Conservation (phyloP, 2,113 vertebrate genomes). For the Peromyscus maniculatus region DNA sequence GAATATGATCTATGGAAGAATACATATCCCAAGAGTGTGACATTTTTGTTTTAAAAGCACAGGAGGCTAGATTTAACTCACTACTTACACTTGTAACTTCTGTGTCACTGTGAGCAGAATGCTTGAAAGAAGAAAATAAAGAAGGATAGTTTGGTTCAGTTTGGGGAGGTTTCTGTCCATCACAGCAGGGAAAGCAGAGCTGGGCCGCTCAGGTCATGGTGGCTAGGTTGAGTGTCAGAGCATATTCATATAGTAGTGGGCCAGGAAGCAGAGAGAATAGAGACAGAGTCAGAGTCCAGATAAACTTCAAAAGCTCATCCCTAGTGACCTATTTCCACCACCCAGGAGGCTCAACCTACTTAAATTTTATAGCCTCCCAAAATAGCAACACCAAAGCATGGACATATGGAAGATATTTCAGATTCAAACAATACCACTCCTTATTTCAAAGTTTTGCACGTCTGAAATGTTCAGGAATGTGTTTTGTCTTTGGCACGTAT, state of each 20-base stretch:
- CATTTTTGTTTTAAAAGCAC: not conserved
- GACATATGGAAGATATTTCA: not conserved
- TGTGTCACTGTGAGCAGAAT: not conserved
- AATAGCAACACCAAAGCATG: not conserved
- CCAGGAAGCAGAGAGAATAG: not conserved
- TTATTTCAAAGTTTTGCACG: not conserved
- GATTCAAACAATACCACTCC: not conserved
- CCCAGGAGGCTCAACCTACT: slow-evolving; percentile 3
- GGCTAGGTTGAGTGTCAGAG: not conserved
- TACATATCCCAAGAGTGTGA: too few species aligned
- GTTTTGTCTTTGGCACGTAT: not conserved
- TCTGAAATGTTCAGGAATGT: not conserved
- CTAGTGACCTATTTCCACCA: not conserved
- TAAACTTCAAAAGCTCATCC: not conserved
- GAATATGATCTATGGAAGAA: not conserved
- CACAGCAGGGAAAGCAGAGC: not conserved
- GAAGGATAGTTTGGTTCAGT: not conserved
- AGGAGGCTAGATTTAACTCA: not conserved
- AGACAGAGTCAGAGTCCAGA: too few species aligned
- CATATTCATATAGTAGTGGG: not conserved
- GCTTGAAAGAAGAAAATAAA: not conserved
- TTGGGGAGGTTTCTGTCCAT: not conserved
- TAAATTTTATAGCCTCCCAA: not conserved
- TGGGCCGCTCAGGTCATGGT: not conserved
- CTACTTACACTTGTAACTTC: not conserved